Evolutionary conservation across 1,140 invertebrate species (phyloP).

Genomic region (Papilio aristodemus): DNA sequence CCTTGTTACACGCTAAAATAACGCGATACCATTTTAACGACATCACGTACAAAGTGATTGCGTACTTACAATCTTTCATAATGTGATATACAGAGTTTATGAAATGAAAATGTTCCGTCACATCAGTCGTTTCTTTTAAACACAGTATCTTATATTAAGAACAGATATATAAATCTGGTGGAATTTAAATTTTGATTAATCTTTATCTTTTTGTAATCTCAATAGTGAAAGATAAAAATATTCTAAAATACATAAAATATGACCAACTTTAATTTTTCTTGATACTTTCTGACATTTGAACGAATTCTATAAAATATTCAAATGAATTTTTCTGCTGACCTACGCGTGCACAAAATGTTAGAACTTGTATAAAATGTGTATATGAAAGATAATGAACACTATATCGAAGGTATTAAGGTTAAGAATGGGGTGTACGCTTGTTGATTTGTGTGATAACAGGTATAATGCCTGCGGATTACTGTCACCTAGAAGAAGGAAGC

Average conservation of each 20-base stretch:
- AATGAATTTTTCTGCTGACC: too few relatives aligned
- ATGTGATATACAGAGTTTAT: neutral
- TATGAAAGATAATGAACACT: neutral
- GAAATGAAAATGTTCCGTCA: neutral
- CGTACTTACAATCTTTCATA: neutral
- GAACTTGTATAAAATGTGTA: neutral
- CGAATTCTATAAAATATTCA: too few relatives aligned
- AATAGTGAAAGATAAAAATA: too few relatives aligned
- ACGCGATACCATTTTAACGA: slow-evolving; percentile 5
- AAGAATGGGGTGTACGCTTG: neutral
- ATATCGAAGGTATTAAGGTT: neutral
- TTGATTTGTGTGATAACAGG: neutral
- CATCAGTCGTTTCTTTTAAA: too few relatives aligned
- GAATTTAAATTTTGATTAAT: too few relatives aligned
- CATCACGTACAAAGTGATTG: neutral
- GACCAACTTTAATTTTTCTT: too few relatives aligned
- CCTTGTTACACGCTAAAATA: slow-evolving; percentile 9
- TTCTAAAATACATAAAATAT: too few relatives aligned
- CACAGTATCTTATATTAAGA: too few relatives aligned
- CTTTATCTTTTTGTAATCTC: too few relatives aligned
- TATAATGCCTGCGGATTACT: slow-evolving; percentile 14
- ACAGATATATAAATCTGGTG: too few relatives aligned
- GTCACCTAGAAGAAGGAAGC: neutral
- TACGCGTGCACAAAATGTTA: neutral
- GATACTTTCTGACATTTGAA: too few relatives aligned